A percentile compares a stretch with the other conserved stretches of the same genome.
Conservation (phyloP, 2,888 invertebrate genomes). For the Gibbula magus region DNA sequence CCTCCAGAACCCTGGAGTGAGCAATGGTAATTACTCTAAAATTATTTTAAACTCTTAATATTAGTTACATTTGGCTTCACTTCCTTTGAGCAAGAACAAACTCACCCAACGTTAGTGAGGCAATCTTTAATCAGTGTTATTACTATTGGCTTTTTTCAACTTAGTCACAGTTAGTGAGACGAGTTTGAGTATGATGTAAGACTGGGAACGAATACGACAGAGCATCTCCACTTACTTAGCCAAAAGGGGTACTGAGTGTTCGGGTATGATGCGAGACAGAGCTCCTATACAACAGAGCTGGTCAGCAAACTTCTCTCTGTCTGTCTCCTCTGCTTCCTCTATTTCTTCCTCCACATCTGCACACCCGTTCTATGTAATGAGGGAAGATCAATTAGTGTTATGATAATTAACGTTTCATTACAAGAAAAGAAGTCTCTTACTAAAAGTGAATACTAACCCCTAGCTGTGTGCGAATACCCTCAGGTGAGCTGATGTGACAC, state of each 20-base stretch:
- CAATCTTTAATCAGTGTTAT: too few relatives aligned
- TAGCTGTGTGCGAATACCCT: constrained; percentile 82
- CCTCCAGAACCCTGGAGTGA: constrained; percentile 80
- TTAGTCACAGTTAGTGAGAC: constrained; percentile 78
- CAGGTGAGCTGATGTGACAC: constrained; percentile 87
- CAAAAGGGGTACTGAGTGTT: constrained; percentile 77
- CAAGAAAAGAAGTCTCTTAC: too few relatives aligned
- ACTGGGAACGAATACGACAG: constrained; percentile 82
- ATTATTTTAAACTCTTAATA: too few relatives aligned
- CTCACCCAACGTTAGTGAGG: too few relatives aligned
- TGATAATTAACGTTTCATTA: too few relatives aligned
- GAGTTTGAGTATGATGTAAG: constrained; percentile 72
- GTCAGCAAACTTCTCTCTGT: constrained; percentile 82
- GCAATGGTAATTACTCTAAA: too few relatives aligned
- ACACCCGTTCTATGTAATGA: neutral
- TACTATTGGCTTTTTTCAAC: too few relatives aligned
- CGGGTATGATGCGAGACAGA: constrained; percentile 75
- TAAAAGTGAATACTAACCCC: constrained; percentile 58
- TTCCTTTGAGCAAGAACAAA: too few relatives aligned
- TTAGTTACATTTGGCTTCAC: too few relatives aligned
- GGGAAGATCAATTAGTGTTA: too few relatives aligned
- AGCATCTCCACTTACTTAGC: constrained; percentile 75
- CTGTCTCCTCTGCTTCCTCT: constrained; percentile 82
- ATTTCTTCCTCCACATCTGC: constrained; percentile 77
- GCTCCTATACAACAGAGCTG: constrained; percentile 85